A percentile compares a stretch with the other conserved stretches of the same genome.
phyloP scores from a whole-genome alignment of 2,797 vertebrate genomes.

The Alexandromys oeconomus region DNA sequence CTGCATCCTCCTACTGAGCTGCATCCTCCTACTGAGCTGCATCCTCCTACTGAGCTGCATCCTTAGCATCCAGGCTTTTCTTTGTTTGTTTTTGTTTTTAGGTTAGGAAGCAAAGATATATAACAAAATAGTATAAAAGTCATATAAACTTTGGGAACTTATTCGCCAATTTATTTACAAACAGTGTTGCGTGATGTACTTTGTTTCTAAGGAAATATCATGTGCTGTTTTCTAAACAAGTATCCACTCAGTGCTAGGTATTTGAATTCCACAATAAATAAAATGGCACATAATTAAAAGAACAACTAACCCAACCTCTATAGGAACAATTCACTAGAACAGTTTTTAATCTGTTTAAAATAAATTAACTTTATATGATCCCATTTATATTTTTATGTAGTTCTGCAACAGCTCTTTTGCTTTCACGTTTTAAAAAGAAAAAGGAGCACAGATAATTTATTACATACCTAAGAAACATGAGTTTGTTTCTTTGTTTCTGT shows the following conservation, averaged over 20 bases:
- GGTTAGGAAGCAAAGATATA: background rate
- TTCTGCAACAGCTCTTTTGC: conserved; percentile 64
- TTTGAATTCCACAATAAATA: conserved; percentile 55
- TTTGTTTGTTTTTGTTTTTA: background rate
- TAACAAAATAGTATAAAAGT: background rate
- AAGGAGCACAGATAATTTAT: background rate
- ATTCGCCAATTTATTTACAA: background rate
- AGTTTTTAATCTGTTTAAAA: background rate
- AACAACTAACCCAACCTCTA: background rate
- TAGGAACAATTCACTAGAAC: background rate
- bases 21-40: too few relatives aligned
- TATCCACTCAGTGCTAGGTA: background rate
- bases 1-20: background rate
- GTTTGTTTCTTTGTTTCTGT: background rate
- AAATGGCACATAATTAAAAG: background rate
- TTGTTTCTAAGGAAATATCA: background rate
- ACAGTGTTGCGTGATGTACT: background rate
- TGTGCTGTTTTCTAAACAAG: background rate
- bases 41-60: background rate
- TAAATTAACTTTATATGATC: conserved; percentile 35
- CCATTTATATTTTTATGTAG: background rate
- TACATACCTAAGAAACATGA: background rate
- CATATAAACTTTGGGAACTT: background rate
- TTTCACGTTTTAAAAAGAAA: conserved; percentile 65
- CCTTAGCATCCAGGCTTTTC: background rate